Percentiles rank a stretch among this genome's conserved stretches.
phyloP scores from a whole-genome alignment of 2,888 invertebrate genomes.

The Caenorhabditis sp. region DNA sequence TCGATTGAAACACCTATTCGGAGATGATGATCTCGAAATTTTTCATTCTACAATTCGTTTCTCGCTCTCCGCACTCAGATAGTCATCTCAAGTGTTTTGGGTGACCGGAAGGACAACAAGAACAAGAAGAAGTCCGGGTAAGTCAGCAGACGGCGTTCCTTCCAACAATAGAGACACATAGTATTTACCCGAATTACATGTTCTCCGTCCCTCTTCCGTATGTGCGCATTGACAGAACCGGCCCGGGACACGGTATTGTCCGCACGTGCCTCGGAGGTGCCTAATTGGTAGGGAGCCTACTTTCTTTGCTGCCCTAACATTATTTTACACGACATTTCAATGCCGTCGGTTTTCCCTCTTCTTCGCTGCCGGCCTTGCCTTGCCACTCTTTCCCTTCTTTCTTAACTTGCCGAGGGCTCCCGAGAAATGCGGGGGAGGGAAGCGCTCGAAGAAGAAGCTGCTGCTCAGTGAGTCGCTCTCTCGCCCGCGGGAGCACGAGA shows the following conservation, averaged over 20 bases:
- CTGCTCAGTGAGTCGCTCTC: constrained; percentile 28
- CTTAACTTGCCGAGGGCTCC: constrained; percentile 13
- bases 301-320: constrained; percentile 4
- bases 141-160: constrained; percentile 10
- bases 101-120: constrained; percentile 28
- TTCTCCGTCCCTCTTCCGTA: constrained; percentile 17
- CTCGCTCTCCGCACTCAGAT: background rate
- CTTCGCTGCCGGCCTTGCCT: background rate
- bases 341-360: constrained; percentile 5
- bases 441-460: constrained; percentile 25
- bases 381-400: constrained; percentile 1
- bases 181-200: constrained; percentile 54
- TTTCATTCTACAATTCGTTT: background rate
- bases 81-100: constrained; percentile 37
- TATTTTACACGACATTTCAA: constrained; percentile 35
- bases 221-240: constrained; percentile 31
- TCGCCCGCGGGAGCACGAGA: constrained; percentile 24
- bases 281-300: constrained; percentile 45
- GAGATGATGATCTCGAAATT: constrained; percentile 40
- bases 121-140: constrained; percentile 13
- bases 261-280: constrained; percentile 25
- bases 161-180: constrained; percentile 39
- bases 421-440: constrained; percentile 45
- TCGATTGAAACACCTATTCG: constrained; percentile 22
- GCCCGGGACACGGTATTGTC: constrained; percentile 23